A percentile compares a stretch with the other conserved stretches of the same genome.
Conservation (phyloP, 1,140 invertebrate species). For the Phocides pigmalion region DNA sequence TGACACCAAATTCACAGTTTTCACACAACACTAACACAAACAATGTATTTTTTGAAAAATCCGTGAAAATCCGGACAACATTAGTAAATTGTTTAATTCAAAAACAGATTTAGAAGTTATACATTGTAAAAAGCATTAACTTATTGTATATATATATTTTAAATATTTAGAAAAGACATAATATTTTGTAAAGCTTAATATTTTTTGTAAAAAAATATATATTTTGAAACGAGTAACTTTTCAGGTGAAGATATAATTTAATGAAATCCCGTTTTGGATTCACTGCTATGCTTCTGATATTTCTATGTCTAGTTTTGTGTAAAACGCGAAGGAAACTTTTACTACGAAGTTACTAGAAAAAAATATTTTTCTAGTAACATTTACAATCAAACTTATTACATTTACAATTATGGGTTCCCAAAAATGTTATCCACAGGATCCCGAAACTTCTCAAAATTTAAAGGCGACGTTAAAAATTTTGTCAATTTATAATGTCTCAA, state of each 20-base stretch:
- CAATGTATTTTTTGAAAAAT: constrained; percentile 45
- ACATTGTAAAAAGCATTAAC: constrained; percentile 36
- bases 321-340: constrained; percentile 67
- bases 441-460: too few relatives aligned
- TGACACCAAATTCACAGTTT: constrained; percentile 2
- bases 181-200: constrained; percentile 40
- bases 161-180: constrained; percentile 31
- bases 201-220: constrained; percentile 23
- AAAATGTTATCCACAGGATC: too few relatives aligned
- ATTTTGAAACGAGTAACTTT: constrained; percentile 50
- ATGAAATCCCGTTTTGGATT: constrained; percentile 46
- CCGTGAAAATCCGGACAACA: constrained; percentile 62
- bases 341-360: constrained; percentile 17
- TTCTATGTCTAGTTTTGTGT: constrained; percentile 76
- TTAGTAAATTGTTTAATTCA: not conserved
- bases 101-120: not conserved
- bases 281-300: constrained; percentile 72
- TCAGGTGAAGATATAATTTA: constrained; percentile 68
- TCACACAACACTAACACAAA: constrained; percentile 43
- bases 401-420: too few relatives aligned
- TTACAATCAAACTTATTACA: too few relatives aligned
- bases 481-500: too few relatives aligned
- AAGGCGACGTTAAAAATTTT: too few relatives aligned
- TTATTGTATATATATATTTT: constrained; percentile 38
- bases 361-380: too few relatives aligned